Conservation (phyloP, 2,797 vertebrate genomes). For the Sebastolobus altivelis region DNA sequence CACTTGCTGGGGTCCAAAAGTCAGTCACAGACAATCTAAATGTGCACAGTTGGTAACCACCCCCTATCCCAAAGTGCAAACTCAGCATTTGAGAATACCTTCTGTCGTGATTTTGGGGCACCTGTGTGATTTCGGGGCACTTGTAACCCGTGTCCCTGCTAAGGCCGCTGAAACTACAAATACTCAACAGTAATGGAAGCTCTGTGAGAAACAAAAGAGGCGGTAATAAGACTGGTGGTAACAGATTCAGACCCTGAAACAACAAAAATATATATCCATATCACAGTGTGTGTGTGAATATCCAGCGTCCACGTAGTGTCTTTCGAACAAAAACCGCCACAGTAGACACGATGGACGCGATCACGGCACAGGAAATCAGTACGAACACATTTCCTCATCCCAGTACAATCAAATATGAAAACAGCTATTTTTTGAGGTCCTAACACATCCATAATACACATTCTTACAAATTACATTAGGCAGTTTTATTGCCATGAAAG, state of each 20-base stretch:
- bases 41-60: constrained; percentile 58
- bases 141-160: constrained; percentile 46
- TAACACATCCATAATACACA: constrained; percentile 64
- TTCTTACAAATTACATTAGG: constrained; percentile 68
- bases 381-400: constrained; percentile 57
- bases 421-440: constrained; percentile 50
- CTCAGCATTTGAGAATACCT: constrained; percentile 58
- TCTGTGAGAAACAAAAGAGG: constrained; percentile 52
- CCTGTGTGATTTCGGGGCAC: constrained; percentile 20
- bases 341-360: constrained; percentile 60
- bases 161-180: constrained; percentile 77
- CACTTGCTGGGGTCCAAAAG: constrained; percentile 77
- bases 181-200: constrained; percentile 76
- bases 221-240: constrained; percentile 50
- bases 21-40: constrained; percentile 70
- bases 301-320: constrained; percentile 74
- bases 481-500: constrained; percentile 53
- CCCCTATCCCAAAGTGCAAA: constrained; percentile 59
- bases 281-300: constrained; percentile 77
- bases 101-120: constrained; percentile 47
- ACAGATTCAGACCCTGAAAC: constrained; percentile 63
- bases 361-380: constrained; percentile 63
- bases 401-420: constrained; percentile 73
- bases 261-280: constrained; percentile 71
- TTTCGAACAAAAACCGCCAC: constrained; percentile 49